phyloP scores from a whole-genome alignment of 2,888 invertebrate genomes.

The Troilus luridus region DNA sequence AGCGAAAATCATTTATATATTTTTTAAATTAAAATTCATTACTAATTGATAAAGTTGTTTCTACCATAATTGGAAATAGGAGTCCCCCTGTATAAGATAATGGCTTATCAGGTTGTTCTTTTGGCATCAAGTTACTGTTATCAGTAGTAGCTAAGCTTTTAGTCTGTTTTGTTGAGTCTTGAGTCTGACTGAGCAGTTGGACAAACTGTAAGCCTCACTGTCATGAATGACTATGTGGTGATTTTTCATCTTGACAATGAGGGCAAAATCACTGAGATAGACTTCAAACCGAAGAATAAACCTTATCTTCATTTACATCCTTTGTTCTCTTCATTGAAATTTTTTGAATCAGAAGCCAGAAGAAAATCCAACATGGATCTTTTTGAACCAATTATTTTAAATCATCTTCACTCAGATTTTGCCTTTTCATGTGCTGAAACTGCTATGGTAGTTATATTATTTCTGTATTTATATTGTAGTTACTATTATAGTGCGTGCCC shows the following conservation, averaged over 20 bases:
- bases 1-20: too few species aligned
- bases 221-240: not conserved
- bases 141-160: not conserved
- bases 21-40: not conserved
- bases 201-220: not conserved
- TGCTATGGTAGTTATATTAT: not conserved
- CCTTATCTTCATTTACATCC: slow-evolving; percentile 14
- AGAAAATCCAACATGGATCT: not conserved
- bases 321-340: not conserved
- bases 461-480: not conserved
- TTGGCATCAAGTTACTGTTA: not conserved
- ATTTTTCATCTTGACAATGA: not conserved
- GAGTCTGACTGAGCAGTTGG: too few species aligned
- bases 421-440: slow-evolving; percentile 8
- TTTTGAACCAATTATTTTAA: not conserved
- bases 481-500: too few species aligned
- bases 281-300: not conserved
- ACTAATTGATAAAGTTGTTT: not conserved
- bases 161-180: not conserved
- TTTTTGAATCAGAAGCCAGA: not conserved
- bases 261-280: not conserved
- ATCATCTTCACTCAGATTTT: slow-evolving; percentile 30
- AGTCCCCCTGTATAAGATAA: not conserved
- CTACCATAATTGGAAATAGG: not conserved
- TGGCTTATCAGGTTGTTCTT: not conserved